Evolutionary conservation across 2,797 vertebrate genomes (phyloP), one percentile per base, ranked within the genome.

Genomic region (Acipenser transmontanus): DNA sequence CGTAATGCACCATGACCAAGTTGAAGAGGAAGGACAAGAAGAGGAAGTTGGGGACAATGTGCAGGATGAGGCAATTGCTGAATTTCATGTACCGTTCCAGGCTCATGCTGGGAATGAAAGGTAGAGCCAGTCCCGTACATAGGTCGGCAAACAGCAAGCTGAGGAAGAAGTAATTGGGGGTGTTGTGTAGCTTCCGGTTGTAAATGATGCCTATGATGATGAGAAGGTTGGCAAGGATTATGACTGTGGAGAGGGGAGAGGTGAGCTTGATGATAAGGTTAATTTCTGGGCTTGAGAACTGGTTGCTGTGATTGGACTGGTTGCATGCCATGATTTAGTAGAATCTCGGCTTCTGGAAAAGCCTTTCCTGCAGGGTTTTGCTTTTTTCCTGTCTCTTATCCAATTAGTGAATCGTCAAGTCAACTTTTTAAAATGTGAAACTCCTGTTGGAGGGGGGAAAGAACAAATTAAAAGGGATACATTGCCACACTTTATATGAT

Each of bases 11-110:
- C 85, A 94, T 89, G 1, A 95, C 87, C 68, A 97, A 73, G 81
- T 95, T 96, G 74, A 92, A 87, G 0, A 96, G 87, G 74, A 95
- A 92, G 0, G 93, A 92, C 70, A 97, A 81, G 75, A 96, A 94
- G 68, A 93, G 86, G 81, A 94, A 95, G 75, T 97, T 96, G 2
- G 95, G 94, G 61, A 91, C 88, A 10, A 92, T 72, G 70, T 93
- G 87, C 50, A 80, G 83, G 59, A 90, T 66, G 66, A 94, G 78
- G 65, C 93, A 95, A 56, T 86, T 74, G 70, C 76, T 74, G 2
- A 91, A 91, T n/a, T 80, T 85, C 48, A 90, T 59, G 60, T 72
- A 59, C 1, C 88, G 86, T 71, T 83, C 73, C 7, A 88, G 76
- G 7, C 82, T 82, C 81, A 95, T 91, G 9, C 81, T 69, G 0